phyloP scores from a whole-genome alignment of 2,797 vertebrate species.

The Chelmon rostratus region DNA sequence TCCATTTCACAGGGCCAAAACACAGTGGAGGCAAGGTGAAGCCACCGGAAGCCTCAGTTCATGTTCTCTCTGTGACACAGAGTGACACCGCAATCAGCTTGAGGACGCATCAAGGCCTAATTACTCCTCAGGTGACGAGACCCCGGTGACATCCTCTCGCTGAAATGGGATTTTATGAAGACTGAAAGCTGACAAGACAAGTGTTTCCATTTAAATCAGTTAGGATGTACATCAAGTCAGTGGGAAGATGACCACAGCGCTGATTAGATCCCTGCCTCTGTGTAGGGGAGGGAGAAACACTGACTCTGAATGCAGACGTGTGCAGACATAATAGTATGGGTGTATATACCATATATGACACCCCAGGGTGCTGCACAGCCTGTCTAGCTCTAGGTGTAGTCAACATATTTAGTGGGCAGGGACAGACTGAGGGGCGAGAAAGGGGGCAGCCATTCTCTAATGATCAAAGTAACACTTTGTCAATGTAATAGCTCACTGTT shows the following conservation, averaged over 20 bases:
- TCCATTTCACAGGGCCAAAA: constrained; percentile 22
- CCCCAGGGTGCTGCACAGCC: constrained; percentile 41
- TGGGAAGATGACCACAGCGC: not conserved
- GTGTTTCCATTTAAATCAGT: constrained; percentile 55
- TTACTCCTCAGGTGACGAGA: constrained; percentile 70
- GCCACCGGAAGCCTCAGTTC: constrained; percentile 20
- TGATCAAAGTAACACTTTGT: constrained; percentile 80
- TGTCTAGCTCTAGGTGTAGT: constrained; percentile 51
- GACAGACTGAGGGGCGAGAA: constrained; percentile 59
- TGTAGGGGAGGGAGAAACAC: constrained; percentile 19
- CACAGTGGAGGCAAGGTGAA: not conserved
- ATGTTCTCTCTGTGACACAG: constrained; percentile 29
- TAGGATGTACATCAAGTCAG: constrained; percentile 44
- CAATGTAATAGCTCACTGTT: constrained; percentile 74
- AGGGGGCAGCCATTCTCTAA: constrained; percentile 61
- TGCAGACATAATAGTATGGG: constrained; percentile 28
- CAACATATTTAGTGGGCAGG: constrained; percentile 75
- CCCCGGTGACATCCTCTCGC: constrained; percentile 32
- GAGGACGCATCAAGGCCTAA: constrained; percentile 62
- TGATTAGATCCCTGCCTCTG: constrained; percentile 36
- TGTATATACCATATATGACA: constrained; percentile 37
- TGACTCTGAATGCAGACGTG: constrained; percentile 26
- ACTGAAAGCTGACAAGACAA: constrained; percentile 68
- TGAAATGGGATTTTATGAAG: constrained; percentile 56
- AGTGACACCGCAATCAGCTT: constrained; percentile 55